phyloP scores from a whole-genome alignment of 2,113 vertebrate genomes.

The Planiliza haematocheilus region DNA sequence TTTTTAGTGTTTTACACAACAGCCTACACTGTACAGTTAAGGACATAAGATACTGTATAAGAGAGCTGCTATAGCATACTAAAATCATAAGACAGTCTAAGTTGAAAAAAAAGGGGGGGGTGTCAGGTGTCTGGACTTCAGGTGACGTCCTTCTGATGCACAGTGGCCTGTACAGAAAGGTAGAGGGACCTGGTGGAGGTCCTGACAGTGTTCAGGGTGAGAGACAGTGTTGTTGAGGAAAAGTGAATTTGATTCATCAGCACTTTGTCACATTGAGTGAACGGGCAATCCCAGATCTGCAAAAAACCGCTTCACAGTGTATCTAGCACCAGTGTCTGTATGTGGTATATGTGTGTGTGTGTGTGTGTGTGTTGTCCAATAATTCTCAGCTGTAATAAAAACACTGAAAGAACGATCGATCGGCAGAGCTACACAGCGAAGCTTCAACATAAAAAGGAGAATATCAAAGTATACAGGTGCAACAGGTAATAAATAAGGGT shows the following conservation, averaged over 20 bases:
- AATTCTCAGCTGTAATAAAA: slow-evolving; percentile 84
- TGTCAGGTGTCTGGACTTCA: slow-evolving; percentile 51
- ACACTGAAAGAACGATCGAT: slow-evolving; percentile 76
- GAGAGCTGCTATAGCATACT: slow-evolving; percentile 69
- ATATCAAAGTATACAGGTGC: slow-evolving; percentile 88
- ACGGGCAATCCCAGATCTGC: slow-evolving; percentile 85
- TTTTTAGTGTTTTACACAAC: slow-evolving; percentile 85
- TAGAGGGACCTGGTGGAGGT: slow-evolving; percentile 31
- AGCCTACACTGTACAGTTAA: slow-evolving; percentile 80
- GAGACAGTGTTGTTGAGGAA: slow-evolving; percentile 63
- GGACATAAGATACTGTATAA: slow-evolving; percentile 72
- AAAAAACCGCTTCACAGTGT: slow-evolving; percentile 94
- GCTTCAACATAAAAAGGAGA: slow-evolving; percentile 82
- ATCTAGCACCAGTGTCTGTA: slow-evolving; percentile 98
- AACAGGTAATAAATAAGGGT: slow-evolving; percentile 98
- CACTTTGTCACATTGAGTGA: slow-evolving; percentile 69
- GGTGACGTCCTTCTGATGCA: slow-evolving; percentile 45
- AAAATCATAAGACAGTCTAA: slow-evolving; percentile 53
- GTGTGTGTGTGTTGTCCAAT: slow-evolving; percentile 84
- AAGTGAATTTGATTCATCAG: slow-evolving; percentile 68
- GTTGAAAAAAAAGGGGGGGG: slow-evolving; percentile 38
- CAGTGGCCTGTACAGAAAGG: slow-evolving; percentile 49
- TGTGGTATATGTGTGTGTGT: slow-evolving; percentile 80
- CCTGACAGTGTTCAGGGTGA: slow-evolving; percentile 64
- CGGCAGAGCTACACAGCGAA: slow-evolving; percentile 78